Evolutionary conservation across 2,888 invertebrate species (phyloP).

Genomic region (Tetranychus truncatus): DNA sequence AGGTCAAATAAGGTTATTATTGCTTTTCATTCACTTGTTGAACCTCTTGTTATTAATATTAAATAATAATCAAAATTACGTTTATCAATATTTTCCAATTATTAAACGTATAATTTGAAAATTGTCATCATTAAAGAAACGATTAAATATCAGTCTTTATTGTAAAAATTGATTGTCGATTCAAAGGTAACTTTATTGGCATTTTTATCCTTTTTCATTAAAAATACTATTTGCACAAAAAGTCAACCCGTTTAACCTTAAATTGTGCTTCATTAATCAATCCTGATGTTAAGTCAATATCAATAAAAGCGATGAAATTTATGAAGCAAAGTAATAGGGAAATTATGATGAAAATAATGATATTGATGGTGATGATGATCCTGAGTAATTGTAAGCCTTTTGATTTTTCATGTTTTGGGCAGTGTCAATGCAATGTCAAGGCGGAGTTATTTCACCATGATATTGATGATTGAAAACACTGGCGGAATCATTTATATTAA

Average conservation of each 20-base stretch:
- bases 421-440: background rate
- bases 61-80: background rate
- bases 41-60: background rate
- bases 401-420: background rate
- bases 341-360: background rate
- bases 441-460: background rate
- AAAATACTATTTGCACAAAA: no score
- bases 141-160: no score
- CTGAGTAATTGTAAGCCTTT: background rate
- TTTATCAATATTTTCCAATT: background rate
- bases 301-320: background rate
- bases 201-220: no score
- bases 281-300: no score
- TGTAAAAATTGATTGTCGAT: no score
- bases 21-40: background rate
- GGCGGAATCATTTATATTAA: background rate
- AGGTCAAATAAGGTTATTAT: background rate
- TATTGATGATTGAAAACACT: background rate
- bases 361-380: slow-evolving; percentile 3
- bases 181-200: no score
- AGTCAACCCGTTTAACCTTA: no score
- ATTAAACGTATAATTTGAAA: no score
- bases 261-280: no score
- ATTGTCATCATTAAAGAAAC: no score
- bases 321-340: background rate